Evolutionary conservation across 1,140 invertebrate genomes (phyloP), one percentile per base, ranked within the genome.

Genomic region (Pseudomyrmex flavicornis): DNA sequence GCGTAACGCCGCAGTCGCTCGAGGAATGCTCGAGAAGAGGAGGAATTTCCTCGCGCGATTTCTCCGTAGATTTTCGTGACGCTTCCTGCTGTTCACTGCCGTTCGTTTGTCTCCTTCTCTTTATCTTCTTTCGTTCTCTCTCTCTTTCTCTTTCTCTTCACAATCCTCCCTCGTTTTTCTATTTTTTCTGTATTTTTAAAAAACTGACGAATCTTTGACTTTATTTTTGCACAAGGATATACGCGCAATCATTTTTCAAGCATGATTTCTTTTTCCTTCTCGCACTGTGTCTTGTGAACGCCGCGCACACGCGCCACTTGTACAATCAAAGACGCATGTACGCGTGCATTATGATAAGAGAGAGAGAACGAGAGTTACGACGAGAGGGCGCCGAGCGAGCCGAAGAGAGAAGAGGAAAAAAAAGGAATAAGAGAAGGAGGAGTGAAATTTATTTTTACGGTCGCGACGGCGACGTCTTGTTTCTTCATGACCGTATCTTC

Each of bases 361-460:
- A 66, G 74, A 61, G 72, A 69, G 61, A 44, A 58, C 35, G 22
- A 58, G 44, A 17, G 58, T 35, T 35, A 46, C 12, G 7, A 61
- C 54, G n/a, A 58, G 22, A 73, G 56, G 17, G n/a, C n/a, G 66
- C 35, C 50, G 63, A 44, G 22, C 9, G 13, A 15, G 9, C 35
- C 5, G 3, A 4, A n/a, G 20, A 50, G 63, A 13, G 54, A 9
- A 58, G 13, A 35, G 35, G 54, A 10, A 35, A 35, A 35, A 66
- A 20, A 17, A 26, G 20, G 26, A 10, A 8, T 15, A 12, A 12
- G 70, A 13, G n/a, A 12, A 44, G 22, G 20, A 68, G 85, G 48
- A 82, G 54, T 66, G 63, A 88, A 88, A 88, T 85, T 82, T 88
- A 88, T 88, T 88, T 88, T 88, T 88, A 88, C 76, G 86, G 61